These are phyloP conservation scores for Hydrolagus colliei DNA, from an alignment of 2,797 vertebrate genomes.

Conservation along the genomic window DNA sequence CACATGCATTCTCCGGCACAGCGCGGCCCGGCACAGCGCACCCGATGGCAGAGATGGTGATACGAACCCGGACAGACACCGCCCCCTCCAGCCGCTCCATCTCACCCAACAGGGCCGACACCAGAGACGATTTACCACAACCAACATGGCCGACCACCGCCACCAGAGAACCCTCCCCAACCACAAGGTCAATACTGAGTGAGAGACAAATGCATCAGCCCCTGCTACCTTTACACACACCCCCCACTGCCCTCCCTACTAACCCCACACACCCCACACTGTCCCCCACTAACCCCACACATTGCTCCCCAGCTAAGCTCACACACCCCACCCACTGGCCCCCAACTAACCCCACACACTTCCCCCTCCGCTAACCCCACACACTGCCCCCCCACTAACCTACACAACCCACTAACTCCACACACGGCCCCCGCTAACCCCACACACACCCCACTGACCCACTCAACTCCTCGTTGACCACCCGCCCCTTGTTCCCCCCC, in stretches of 20 bases:
- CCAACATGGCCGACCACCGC: slow-evolving; percentile 89
- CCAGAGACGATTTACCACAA: slow-evolving; percentile 87
- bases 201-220: slow-evolving; percentile 27
- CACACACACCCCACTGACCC: too few species aligned
- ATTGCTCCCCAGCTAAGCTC: not conserved
- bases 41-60: not conserved
- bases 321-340: not conserved
- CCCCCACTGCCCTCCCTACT: too few species aligned
- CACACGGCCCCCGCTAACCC: not conserved
- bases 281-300: too few species aligned
- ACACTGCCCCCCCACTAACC: not conserved
- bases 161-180: slow-evolving; percentile 79
- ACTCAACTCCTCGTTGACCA: not conserved
- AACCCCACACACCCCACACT: too few species aligned
- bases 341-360: not conserved
- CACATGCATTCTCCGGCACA: not conserved
- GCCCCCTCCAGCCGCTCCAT: slow-evolving; percentile 89
- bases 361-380: not conserved
- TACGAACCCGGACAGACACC: slow-evolving; percentile 72
- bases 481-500: not conserved
- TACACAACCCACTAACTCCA: not conserved
- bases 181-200: slow-evolving; percentile 74
- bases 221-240: not conserved
- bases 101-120: slow-evolving; percentile 86
- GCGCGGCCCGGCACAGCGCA: not conserved